phyloP scores from a whole-genome alignment of 1,140 invertebrate genomes.

The Pseudomyrmex concolor region DNA sequence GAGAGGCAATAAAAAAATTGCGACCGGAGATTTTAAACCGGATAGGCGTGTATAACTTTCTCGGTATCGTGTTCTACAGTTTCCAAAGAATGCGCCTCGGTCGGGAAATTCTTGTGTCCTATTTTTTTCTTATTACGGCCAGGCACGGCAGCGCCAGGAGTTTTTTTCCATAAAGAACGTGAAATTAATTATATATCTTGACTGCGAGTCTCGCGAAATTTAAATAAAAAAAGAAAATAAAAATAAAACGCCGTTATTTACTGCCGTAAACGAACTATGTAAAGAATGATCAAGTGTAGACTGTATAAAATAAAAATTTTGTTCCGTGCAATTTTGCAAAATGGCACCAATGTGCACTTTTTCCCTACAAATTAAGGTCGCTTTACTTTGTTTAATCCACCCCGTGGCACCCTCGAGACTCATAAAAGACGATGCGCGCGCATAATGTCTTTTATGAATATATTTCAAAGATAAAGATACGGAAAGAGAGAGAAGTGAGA shows the following conservation, averaged over 20 bases:
- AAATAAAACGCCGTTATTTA: too few species aligned
- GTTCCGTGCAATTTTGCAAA: neutral
- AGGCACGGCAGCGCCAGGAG: neutral
- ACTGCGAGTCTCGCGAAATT: neutral
- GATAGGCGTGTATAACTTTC: slow-evolving; percentile 12
- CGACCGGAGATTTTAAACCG: slow-evolving; percentile 5
- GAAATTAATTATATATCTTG: neutral
- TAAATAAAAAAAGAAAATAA: too few species aligned
- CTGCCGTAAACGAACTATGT: neutral
- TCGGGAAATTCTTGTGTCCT: neutral
- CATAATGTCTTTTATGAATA: slow-evolving; percentile 7
- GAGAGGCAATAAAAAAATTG: slow-evolving; percentile 16
- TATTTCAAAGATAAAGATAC: neutral
- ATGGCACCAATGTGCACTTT: neutral
- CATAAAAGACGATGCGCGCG: neutral
- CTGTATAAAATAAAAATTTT: neutral
- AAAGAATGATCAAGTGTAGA: neutral
- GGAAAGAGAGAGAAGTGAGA: too few species aligned
- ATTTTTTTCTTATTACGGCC: slow-evolving; percentile 6
- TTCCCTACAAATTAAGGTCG: neutral
- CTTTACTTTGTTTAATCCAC: slow-evolving; percentile 3
- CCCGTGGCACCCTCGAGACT: slow-evolving; percentile 1
- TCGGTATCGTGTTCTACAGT: slow-evolving; percentile 6
- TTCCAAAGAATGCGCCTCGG: slow-evolving; percentile 11
- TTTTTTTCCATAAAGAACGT: neutral